These are phyloP conservation scores for Ctenochaetus hawaiiensis DNA, from an alignment of 2,797 vertebrate genomes.

Conservation along the genomic window DNA sequence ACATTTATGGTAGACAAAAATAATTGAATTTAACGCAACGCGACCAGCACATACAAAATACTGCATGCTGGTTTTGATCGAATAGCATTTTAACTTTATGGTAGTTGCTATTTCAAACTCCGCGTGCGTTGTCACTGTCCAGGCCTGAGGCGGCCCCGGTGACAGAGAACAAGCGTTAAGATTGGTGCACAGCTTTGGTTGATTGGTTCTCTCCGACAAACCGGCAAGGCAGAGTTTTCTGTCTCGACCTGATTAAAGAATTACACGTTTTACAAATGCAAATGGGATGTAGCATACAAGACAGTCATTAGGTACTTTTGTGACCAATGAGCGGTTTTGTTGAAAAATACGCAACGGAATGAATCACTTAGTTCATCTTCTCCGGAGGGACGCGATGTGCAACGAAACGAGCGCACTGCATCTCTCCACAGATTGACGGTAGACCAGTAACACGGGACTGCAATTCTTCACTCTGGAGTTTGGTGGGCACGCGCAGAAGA, in stretches of 20 bases:
- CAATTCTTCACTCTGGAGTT: constrained; percentile 52
- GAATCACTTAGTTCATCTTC: accelerated
- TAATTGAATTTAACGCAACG: not conserved
- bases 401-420: constrained; percentile 46
- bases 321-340: not conserved
- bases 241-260: accelerated
- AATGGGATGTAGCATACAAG: not conserved
- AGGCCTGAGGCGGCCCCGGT: not conserved
- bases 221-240: not conserved
- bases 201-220: not conserved
- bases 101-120: not conserved
- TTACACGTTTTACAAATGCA: not conserved
- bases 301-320: not conserved
- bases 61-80: accelerated
- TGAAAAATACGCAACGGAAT: not conserved
- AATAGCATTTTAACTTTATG: not conserved
- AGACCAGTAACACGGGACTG: constrained; percentile 60
- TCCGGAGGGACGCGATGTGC: accelerated
- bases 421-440: not conserved
- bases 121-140: not conserved
- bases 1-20: accelerated
- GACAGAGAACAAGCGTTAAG: constrained; percentile 5
- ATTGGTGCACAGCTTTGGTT: not conserved
- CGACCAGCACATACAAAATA: accelerated
- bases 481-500: constrained; percentile 48